Percentiles rank a stretch among this genome's conserved stretches.
Evolutionary conservation across 2,888 invertebrate genomes (phyloP).

Genomic region (Calameuta filiformis): DNA sequence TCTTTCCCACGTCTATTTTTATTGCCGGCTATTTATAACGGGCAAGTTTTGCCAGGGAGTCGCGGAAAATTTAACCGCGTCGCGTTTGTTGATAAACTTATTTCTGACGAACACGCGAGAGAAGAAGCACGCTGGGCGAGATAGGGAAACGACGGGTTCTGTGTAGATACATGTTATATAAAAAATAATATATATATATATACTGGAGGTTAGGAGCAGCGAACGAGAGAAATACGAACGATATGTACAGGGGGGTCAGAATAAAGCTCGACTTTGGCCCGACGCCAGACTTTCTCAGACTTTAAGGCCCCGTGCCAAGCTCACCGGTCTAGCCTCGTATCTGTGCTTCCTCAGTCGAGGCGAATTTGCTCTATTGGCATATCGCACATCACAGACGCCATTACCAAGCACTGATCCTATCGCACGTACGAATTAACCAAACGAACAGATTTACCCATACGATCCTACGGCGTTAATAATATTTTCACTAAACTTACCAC

Average conservation of each 20-base stretch:
- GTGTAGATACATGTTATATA: too few relatives aligned
- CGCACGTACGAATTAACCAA: too few relatives aligned
- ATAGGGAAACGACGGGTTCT: too few relatives aligned
- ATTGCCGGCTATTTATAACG: slow-evolving; percentile 5
- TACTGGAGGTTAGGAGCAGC: background rate
- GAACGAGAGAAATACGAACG: background rate
- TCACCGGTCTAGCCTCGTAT: slow-evolving; percentile 19
- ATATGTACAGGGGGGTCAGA: slow-evolving; percentile 23
- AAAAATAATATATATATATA: too few relatives aligned
- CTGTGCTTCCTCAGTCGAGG: background rate
- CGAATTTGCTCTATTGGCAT: background rate
- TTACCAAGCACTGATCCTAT: too few relatives aligned
- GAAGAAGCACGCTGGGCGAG: background rate
- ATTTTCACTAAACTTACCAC: too few relatives aligned
- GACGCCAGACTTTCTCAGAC: slow-evolving; percentile 43
- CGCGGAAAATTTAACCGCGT: slow-evolving; percentile 31
- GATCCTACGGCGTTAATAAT: too few relatives aligned
- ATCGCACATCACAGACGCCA: background rate
- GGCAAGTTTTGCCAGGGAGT: background rate
- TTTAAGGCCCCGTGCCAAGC: slow-evolving; percentile 46
- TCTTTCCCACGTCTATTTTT: slow-evolving; percentile 5
- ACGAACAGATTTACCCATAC: too few relatives aligned
- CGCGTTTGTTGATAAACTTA: slow-evolving; percentile 50
- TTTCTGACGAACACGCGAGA: slow-evolving; percentile 29
- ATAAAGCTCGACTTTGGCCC: slow-evolving; percentile 37